Conservation (phyloP, 2,888 invertebrate genomes). For the Thymelicus acteon region DNA sequence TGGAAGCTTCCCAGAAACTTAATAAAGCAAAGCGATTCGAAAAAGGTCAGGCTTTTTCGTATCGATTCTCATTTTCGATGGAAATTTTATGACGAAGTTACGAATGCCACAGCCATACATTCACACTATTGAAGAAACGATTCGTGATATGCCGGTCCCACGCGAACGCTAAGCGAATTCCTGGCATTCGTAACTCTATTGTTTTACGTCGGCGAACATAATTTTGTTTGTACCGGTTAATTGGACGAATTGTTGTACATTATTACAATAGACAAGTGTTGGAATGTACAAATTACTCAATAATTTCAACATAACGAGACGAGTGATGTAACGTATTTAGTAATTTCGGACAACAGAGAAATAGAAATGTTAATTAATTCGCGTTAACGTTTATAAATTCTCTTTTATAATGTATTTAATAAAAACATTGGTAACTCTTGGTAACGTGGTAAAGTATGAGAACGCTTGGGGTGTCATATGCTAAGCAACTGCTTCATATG, state of each 20-base stretch:
- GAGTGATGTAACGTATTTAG: not conserved
- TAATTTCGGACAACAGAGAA: not conserved
- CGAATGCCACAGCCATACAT: not conserved
- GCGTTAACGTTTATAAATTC: not conserved
- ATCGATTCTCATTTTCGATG: not conserved
- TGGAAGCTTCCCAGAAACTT: not conserved
- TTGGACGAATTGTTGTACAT: slow-evolving; percentile 6
- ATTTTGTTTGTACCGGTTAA: slow-evolving; percentile 9
- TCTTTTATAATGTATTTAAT: too few species aligned
- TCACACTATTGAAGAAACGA: slow-evolving; percentile 2
- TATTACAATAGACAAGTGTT: slow-evolving; percentile 15
- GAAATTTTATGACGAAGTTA: not conserved
- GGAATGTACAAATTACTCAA: slow-evolving; percentile 3
- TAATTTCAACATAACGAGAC: slow-evolving; percentile 8
- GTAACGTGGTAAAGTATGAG: too few species aligned
- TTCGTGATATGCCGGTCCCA: slow-evolving; percentile 3
- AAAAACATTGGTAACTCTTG: too few species aligned
- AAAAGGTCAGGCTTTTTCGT: not conserved
- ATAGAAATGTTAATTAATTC: not conserved
- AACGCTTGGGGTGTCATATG: too few species aligned
- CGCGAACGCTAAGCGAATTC: not conserved
- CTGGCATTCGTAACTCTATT: slow-evolving; percentile 10
- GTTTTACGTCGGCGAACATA: slow-evolving; percentile 6
- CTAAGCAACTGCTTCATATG: too few species aligned
- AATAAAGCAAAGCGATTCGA: not conserved